These are phyloP conservation scores for Cerceris rybyensis DNA, from an alignment of 2,888 invertebrate genomes.

Conservation along the genomic window DNA sequence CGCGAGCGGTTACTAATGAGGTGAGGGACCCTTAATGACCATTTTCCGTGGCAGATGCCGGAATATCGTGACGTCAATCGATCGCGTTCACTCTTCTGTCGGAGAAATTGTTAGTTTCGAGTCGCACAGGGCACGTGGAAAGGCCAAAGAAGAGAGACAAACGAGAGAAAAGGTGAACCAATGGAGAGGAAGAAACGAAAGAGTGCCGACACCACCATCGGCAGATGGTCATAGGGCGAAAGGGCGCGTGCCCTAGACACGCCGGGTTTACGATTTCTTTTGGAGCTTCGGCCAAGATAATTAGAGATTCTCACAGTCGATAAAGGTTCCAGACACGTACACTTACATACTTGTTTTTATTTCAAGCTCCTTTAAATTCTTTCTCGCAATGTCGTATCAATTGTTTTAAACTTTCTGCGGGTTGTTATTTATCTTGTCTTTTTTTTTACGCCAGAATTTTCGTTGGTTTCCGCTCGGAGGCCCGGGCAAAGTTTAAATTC, in stretches of 20 bases:
- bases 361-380: neutral
- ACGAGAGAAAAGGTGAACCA: neutral
- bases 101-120: slow-evolving; percentile 12
- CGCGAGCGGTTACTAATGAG: slow-evolving; percentile 55
- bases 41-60: slow-evolving; percentile 65
- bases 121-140: neutral
- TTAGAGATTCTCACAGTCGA: slow-evolving; percentile 60
- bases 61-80: slow-evolving; percentile 49
- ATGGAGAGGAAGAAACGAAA: slow-evolving; percentile 7
- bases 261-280: slow-evolving; percentile 65
- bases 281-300: slow-evolving; percentile 60
- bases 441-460: slow-evolving; percentile 25
- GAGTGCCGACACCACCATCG: slow-evolving; percentile 24
- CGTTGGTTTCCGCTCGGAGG: slow-evolving; percentile 32
- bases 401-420: slow-evolving; percentile 6
- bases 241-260: slow-evolving; percentile 66
- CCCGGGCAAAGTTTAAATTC: slow-evolving; percentile 12
- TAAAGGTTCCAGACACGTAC: slow-evolving; percentile 25
- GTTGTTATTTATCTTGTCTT: slow-evolving; percentile 25
- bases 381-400: slow-evolving; percentile 3
- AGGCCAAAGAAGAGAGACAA: slow-evolving; percentile 2
- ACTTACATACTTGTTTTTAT: neutral
- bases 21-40: slow-evolving; percentile 53
- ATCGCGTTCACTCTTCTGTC: slow-evolving; percentile 23
- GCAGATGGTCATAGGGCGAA: slow-evolving; percentile 65